Percentiles rank a stretch among this genome's conserved stretches.
Conservation (phyloP, 2,888 invertebrate species). For the Limnephilus marmoratus region DNA sequence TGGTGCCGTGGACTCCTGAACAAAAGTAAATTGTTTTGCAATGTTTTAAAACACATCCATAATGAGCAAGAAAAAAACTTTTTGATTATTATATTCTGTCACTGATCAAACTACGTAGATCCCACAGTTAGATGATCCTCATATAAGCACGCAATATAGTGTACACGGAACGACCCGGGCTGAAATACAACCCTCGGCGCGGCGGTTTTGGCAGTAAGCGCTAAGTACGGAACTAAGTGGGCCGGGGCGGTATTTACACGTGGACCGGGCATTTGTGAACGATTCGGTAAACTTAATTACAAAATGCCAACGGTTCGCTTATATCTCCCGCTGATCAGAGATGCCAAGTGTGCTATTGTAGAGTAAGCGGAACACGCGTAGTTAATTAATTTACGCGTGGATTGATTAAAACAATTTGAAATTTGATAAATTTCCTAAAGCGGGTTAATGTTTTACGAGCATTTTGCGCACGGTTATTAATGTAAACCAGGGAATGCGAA, state of each 20-base stretch:
- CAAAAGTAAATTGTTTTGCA: too few species aligned
- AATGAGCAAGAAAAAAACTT: too few species aligned
- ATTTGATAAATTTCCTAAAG: too few species aligned
- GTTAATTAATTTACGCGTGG: neutral
- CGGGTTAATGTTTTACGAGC: neutral
- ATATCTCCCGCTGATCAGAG: neutral
- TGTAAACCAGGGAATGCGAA: neutral
- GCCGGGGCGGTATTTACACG: constrained; percentile 24
- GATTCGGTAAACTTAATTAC: constrained; percentile 33
- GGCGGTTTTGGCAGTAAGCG: constrained; percentile 13
- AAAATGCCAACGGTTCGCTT: constrained; percentile 2
- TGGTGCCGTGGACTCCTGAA: too few species aligned
- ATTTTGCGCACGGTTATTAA: neutral
- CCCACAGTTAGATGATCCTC: neutral
- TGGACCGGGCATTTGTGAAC: constrained; percentile 21
- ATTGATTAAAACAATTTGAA: neutral
- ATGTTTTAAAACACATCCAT: too few species aligned
- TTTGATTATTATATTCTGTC: too few species aligned
- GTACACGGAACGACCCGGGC: neutral
- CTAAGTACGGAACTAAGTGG: constrained; percentile 17
- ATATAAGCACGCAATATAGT: neutral
- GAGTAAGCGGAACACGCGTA: neutral
- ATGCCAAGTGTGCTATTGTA: neutral
- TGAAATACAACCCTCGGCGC: constrained; percentile 20
- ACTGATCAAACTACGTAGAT: neutral